Conservation (phyloP, 2,797 vertebrate genomes). For the Cottoperca gobio region DNA sequence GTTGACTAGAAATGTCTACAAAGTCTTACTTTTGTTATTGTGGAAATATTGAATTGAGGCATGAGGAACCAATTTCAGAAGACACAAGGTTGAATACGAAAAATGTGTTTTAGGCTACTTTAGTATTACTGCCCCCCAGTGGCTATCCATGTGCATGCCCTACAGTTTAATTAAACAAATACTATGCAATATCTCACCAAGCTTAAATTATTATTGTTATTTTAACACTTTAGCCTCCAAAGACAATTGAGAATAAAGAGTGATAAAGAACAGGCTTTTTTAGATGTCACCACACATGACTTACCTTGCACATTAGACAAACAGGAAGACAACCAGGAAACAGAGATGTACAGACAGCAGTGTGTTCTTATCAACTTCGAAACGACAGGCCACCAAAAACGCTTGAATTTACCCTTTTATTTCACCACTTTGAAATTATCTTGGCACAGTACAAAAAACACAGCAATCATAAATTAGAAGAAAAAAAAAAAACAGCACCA, state of each 20-base stretch:
- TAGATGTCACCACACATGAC: constrained; percentile 83
- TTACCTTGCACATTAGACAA: constrained; percentile 81
- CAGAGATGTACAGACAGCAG: constrained; percentile 53
- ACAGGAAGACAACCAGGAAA: constrained; percentile 86
- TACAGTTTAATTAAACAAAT: not conserved
- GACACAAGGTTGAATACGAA: not conserved
- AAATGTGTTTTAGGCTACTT: not conserved
- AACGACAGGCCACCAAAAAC: constrained; percentile 40
- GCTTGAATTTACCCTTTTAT: constrained; percentile 43
- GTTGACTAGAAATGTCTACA: not conserved
- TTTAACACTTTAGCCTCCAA: not conserved
- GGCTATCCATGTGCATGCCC: too few species aligned
- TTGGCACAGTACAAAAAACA: constrained; percentile 36
- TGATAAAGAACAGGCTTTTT: constrained; percentile 46
- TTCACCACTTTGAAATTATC: constrained; percentile 47
- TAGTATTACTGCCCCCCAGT: constrained; percentile 69
- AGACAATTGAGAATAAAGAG: not conserved
- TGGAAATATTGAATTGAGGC: not conserved
- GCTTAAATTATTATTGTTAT: not conserved
- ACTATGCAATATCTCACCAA: not conserved
- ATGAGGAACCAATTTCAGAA: constrained; percentile 1
- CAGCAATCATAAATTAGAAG: constrained; percentile 49
- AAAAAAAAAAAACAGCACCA: constrained; percentile 24
- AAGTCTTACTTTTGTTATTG: not conserved
- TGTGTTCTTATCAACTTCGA: constrained; percentile 53